Evolutionary conservation across 2,113 vertebrate genomes (phyloP).

Genomic region (Eurystomus gularis): DNA sequence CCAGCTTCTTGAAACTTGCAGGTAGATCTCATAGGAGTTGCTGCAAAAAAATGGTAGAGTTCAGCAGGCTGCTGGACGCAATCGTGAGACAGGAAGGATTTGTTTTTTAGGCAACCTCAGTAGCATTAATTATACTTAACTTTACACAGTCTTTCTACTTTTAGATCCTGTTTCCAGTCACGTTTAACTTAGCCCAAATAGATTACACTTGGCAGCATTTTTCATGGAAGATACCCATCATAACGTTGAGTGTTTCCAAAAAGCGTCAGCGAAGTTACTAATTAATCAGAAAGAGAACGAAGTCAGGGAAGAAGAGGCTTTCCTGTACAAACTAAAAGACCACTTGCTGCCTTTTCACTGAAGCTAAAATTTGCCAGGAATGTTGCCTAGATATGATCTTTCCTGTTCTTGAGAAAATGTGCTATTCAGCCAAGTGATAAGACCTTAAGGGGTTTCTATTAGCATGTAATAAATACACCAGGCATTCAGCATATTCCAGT

Average conservation of each 20-base stretch:
- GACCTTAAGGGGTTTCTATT: not conserved
- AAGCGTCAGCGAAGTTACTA: not conserved
- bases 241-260: not conserved
- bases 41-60: not conserved
- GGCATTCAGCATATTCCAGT: not conserved
- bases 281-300: not conserved
- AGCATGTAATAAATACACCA: not conserved
- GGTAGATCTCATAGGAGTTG: not conserved
- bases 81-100: not conserved
- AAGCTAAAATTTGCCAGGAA: not conserved
- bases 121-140: not conserved
- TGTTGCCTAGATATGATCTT: not conserved
- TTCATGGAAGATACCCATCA: not conserved
- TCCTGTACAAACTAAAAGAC: not conserved
- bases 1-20: not conserved
- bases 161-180: not conserved
- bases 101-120: not conserved
- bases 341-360: not conserved
- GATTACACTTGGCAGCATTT: not conserved
- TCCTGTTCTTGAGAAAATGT: not conserved
- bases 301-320: not conserved
- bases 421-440: not conserved
- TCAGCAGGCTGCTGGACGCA: not conserved
- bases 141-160: not conserved
- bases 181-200: not conserved